These are phyloP conservation scores for Chorisops tibialis DNA, from an alignment of 2,888 invertebrate species.

Conservation along the genomic window DNA sequence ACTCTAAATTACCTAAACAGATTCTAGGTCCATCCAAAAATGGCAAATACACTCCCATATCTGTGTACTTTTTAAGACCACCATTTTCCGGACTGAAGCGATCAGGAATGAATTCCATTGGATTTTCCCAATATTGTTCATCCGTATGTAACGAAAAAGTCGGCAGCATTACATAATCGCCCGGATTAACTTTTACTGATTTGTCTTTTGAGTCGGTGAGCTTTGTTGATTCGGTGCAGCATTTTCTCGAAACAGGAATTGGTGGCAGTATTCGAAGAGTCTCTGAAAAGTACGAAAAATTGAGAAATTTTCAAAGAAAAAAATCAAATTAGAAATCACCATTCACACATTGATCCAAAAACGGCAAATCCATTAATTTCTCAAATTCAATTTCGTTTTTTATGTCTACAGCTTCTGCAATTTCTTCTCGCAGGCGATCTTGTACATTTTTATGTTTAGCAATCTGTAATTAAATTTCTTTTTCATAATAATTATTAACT, in stretches of 20 bases:
- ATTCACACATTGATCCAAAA: too few species aligned
- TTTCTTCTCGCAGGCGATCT: too few species aligned
- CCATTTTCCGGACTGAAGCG: conserved; percentile 50
- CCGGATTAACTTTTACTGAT: conserved; percentile 31
- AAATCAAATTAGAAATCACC: too few species aligned
- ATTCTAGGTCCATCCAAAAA: conserved; percentile 51
- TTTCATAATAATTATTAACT: too few species aligned
- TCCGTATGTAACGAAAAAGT: conserved; percentile 51
- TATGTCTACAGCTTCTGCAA: too few species aligned
- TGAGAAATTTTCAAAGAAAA: too few species aligned
- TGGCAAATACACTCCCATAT: conserved; percentile 44
- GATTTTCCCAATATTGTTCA: conserved; percentile 53
- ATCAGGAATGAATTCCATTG: conserved; percentile 56
- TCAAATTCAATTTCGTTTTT: too few species aligned
- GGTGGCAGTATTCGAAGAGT: too few species aligned
- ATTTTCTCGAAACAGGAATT: conserved; percentile 39
- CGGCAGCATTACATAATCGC: conserved; percentile 36
- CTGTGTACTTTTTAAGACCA: conserved; percentile 38
- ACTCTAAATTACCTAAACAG: conserved; percentile 45
- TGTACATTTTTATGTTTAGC: too few species aligned
- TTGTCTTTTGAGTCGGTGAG: conserved; percentile 35
- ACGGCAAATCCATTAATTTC: too few species aligned
- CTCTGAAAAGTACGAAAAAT: too few species aligned
- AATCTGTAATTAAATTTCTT: too few species aligned
- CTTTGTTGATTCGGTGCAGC: conserved; percentile 38